These are phyloP conservation scores for Amphimallon solstitiale DNA, from an alignment of 2,888 invertebrate species.

Conservation along the genomic window DNA sequence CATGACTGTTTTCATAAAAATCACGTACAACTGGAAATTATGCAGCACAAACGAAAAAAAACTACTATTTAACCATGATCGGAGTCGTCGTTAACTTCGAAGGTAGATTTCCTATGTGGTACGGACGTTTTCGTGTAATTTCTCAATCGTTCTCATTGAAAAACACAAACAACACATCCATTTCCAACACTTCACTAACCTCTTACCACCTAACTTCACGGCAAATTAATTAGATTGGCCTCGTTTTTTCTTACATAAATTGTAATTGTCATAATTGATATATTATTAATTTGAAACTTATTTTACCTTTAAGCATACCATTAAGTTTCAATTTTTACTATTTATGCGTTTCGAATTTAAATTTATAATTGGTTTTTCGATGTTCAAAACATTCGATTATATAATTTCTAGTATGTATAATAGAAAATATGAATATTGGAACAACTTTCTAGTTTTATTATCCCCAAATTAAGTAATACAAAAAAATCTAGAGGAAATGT, in stretches of 20 bases:
- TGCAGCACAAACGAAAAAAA: background rate
- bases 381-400: too few relatives aligned
- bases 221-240: conserved; percentile 13
- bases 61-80: conserved; percentile 11
- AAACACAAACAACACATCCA: conserved; percentile 37
- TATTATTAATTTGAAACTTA: background rate
- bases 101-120: background rate
- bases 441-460: background rate
- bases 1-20: conserved; percentile 49
- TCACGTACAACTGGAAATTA: conserved; percentile 46
- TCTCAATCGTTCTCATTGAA: conserved; percentile 12
- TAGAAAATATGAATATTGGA: too few relatives aligned
- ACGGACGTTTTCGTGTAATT: conserved; percentile 1
- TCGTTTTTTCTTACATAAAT: conserved; percentile 13
- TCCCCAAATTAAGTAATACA: too few relatives aligned
- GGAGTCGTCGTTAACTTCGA: background rate
- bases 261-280: background rate
- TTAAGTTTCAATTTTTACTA: too few relatives aligned
- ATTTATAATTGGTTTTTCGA: too few relatives aligned
- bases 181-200: conserved; percentile 35
- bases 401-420: too few relatives aligned
- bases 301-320: too few relatives aligned
- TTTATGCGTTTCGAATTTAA: too few relatives aligned
- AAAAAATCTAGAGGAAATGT: too few relatives aligned
- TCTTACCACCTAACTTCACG: conserved; percentile 13